Base-by-base conservation (phyloP, 2,113 vertebrate species). In the Syrrhaptes paradoxus region DNA sequence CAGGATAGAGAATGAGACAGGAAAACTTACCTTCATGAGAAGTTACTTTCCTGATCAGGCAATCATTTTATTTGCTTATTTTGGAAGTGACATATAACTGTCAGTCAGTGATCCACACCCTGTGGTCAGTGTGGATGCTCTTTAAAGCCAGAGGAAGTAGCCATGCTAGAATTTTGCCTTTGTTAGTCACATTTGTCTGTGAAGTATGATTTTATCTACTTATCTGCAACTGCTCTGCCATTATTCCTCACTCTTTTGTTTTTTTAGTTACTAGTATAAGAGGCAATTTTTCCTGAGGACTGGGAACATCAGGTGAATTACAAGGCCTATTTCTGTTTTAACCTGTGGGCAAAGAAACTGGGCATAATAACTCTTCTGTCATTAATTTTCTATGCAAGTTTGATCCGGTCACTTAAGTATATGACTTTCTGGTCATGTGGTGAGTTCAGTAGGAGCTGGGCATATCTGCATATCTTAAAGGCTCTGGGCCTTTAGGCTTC, bases 21-120 rank as follows among this genome's bases (percentile, higher is more conserved):
- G 9, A 19, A 89, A 96, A 22, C 32, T 92, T 68, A 31, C 6
- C 3, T 63, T 83, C 4, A 6, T 73, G 19, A 54, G 9, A 75
- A 2, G 5, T 38, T 86, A 36, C 25, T 3, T 38, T 79, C 28
- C n/a, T 77, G 13, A 58, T 16, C 19, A 43, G 28, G 11, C 7
- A 72, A 32, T 45, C 15, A 45, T 38, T 1, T 3, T 55, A n/a
- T 45, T 74, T 67, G 0, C 28, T 74, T 73, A 34, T 32, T 78
- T 41, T 13, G 4, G n/a, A 81, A 71, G 59, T 2, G 3, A 1
- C 38, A n/a, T 0, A 0, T 16, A 77, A 52, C 10, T 32, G 7
- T 43, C 71, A 7, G 3, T 54, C 21, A 62, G 43, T 38, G 29
- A 59, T 26, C 20, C 17, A 28, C 11, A 49, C 13, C 9, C 18